Conservation (phyloP, 2,797 vertebrate species). For the Lagorchestes hirsutus region DNA sequence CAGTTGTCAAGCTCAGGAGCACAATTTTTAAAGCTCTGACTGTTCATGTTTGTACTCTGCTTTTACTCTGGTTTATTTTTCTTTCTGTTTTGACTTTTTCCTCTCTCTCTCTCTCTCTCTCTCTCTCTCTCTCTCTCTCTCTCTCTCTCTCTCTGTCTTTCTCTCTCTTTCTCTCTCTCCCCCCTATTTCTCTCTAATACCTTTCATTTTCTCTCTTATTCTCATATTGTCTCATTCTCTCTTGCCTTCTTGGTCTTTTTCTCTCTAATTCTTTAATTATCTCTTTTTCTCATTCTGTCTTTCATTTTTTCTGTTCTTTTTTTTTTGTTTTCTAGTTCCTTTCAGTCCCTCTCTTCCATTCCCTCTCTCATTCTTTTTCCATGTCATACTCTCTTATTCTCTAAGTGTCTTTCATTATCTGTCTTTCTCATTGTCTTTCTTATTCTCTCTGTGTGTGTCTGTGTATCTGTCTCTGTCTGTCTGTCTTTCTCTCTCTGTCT, state of each 20-base stretch:
- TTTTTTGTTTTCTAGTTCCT: background rate
- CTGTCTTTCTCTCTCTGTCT: background rate
- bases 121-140: background rate
- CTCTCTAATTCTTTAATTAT: background rate
- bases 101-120: background rate
- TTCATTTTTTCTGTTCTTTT: background rate
- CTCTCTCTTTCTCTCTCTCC: accelerated
- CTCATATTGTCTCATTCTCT: background rate
- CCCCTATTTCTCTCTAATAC: background rate
- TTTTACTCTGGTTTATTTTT: slow-evolving; percentile 62
- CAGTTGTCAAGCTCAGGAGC: slow-evolving; percentile 72
- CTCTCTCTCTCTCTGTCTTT: slow-evolving; percentile 27
- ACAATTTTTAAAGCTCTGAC: slow-evolving; percentile 40
- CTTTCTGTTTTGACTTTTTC: slow-evolving; percentile 62
- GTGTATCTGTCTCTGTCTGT: background rate
- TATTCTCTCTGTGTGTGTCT: background rate
- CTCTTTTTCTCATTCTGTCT: background rate
- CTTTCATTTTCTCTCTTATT: background rate
- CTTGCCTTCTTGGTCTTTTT: background rate
- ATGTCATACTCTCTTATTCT: background rate
- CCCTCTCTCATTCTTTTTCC: background rate
- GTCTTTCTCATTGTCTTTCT: background rate
- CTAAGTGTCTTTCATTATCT: too few relatives aligned
- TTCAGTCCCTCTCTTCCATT: background rate
- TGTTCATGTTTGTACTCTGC: slow-evolving; percentile 64